Evolutionary conservation across 1,140 invertebrate genomes (phyloP).

Genomic region (Drosophila parabipectinata): DNA sequence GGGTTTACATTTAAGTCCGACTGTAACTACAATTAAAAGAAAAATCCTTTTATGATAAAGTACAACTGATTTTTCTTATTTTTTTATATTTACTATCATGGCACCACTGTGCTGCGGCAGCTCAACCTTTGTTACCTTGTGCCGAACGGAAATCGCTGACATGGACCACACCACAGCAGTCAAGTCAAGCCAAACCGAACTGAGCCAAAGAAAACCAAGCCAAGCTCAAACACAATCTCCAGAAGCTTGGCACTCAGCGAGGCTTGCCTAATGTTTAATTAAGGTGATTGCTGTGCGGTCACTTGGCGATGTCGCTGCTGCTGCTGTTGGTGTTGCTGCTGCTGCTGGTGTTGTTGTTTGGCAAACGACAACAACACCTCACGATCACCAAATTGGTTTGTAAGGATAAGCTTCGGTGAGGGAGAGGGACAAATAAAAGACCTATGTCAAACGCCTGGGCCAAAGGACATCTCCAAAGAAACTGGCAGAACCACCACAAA

Average conservation of each 20-base stretch:
- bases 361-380: conserved; percentile 66
- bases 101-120: conserved; percentile 48
- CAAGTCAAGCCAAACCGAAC: conserved; percentile 14
- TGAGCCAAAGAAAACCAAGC: conserved; percentile 32
- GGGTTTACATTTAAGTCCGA: too few relatives aligned
- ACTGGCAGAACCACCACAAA: conserved; percentile 8
- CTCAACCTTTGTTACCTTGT: conserved; percentile 77
- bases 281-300: conserved; percentile 81
- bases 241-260: conserved; percentile 62
- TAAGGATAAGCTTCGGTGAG: conserved; percentile 64
- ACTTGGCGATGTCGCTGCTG: conserved; percentile 60
- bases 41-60: too few relatives aligned
- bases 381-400: conserved; percentile 79
- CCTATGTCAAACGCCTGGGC: conserved; percentile 52
- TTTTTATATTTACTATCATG: not conserved
- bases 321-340: conserved; percentile 5
- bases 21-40: too few relatives aligned
- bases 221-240: conserved; percentile 49
- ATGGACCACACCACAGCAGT: conserved; percentile 73
- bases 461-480: conserved; percentile 43
- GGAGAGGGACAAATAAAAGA: conserved; percentile 13
- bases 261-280: conserved; percentile 82
- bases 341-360: conserved; percentile 34
- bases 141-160: conserved; percentile 78
- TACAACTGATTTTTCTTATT: not conserved